Conservation (phyloP, 2,113 vertebrate genomes). For the Petrocephalus zakoni region DNA sequence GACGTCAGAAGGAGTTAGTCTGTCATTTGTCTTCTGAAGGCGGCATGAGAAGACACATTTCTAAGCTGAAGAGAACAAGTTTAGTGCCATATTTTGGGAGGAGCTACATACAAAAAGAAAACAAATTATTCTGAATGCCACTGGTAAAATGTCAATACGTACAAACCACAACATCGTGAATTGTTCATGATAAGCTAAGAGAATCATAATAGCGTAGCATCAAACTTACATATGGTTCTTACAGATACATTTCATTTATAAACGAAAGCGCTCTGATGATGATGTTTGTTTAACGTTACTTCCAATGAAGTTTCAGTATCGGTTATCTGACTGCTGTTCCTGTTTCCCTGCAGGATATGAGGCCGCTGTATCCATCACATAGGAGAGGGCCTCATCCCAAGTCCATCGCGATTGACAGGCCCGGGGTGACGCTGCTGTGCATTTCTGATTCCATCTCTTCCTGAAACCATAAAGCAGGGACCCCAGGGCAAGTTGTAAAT, state of each 20-base stretch:
- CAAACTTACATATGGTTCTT: background rate
- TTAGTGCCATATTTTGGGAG: background rate
- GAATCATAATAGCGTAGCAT: background rate
- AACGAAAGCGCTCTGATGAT: background rate
- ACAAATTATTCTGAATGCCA: background rate
- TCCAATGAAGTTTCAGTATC: background rate
- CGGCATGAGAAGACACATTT: background rate
- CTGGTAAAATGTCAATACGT: background rate
- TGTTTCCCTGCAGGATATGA: background rate
- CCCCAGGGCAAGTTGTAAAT: conserved; percentile 20
- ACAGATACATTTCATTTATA: background rate
- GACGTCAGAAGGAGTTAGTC: background rate
- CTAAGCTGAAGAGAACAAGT: background rate
- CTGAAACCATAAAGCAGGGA: background rate
- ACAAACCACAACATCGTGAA: background rate
- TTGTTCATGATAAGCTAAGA: background rate
- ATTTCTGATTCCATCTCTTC: background rate
- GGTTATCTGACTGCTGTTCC: background rate
- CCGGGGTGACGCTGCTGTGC: background rate
- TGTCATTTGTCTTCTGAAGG: background rate
- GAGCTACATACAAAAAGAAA: background rate
- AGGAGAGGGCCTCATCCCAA: background rate
- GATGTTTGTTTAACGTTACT: background rate
- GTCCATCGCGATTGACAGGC: background rate
- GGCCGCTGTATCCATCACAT: background rate